Percentiles rank a stretch among this genome's conserved stretches.
Conservation (phyloP, 2,797 vertebrate species). For the Tokudaia muenninki region DNA sequence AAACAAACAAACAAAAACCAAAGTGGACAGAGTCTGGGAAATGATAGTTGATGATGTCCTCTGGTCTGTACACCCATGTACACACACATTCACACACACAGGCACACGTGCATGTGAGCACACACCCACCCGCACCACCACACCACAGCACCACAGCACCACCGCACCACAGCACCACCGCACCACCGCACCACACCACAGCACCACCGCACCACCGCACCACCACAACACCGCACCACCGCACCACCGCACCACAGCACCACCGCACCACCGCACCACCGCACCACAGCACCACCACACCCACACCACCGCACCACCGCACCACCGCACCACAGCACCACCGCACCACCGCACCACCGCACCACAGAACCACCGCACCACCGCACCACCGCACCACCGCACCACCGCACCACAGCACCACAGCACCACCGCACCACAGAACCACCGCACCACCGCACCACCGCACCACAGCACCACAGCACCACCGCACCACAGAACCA, state of each 20-base stretch:
- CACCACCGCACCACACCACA: background rate
- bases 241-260: background rate
- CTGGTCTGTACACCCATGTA: background rate
- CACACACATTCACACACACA: background rate
- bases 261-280: background rate
- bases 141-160: background rate
- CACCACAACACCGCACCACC: background rate
- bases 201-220: too few species aligned
- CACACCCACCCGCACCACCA: background rate
- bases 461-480: background rate
- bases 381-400: background rate
- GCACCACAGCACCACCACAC: background rate
- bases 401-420: too few species aligned
- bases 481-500: too few species aligned
- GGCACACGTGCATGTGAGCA: background rate
- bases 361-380: background rate
- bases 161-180: background rate
- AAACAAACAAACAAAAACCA: background rate
- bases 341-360: background rate
- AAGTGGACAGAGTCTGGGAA: background rate
- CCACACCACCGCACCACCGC: background rate
- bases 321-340: background rate
- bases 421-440: too few species aligned
- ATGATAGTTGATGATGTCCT: background rate
- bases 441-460: background rate